Conservation (phyloP, 37 sponge, comb jelly and placozoan species). For the Spongilla lacustris region DNA sequence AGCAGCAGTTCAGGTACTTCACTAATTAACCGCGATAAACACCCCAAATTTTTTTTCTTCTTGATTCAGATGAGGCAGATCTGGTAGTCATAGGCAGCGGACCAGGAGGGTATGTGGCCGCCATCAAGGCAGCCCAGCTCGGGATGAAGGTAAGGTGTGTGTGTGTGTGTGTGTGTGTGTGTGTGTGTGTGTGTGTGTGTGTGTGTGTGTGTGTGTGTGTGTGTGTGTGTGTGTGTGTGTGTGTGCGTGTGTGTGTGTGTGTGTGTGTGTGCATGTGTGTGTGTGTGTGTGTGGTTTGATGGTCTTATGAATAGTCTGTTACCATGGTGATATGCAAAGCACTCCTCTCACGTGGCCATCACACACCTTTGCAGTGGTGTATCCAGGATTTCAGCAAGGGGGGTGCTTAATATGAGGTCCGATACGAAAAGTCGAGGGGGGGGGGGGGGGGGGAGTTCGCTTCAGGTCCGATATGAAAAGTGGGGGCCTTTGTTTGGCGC, state of each 20-base stretch:
- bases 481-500: no score
- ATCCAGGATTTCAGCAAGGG: no score
- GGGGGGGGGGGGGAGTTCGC: no score
- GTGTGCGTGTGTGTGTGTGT: not conserved
- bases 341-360: no score
- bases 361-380: no score
- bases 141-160: constrained; percentile 71
- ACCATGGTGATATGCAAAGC: no score
- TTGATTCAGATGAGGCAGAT: constrained; percentile 67
- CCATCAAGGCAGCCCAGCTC: constrained; percentile 98
- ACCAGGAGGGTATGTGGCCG: constrained; percentile 99
- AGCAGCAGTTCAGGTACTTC: not conserved
- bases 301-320: no score
- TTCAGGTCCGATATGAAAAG: no score
- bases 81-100: constrained; percentile 97
- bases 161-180: not conserved
- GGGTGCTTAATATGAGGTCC: no score
- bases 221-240: no score
- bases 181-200: not conserved
- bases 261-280: not conserved
- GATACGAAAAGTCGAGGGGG: no score
- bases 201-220: no score
- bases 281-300: not conserved
- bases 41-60: not conserved
- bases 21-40: not conserved